A percentile compares a stretch with the other conserved stretches of the same genome.
These are phyloP conservation scores for Anser brachyrhynchus DNA, from an alignment of 2,113 vertebrate species.

Conservation along the genomic window DNA sequence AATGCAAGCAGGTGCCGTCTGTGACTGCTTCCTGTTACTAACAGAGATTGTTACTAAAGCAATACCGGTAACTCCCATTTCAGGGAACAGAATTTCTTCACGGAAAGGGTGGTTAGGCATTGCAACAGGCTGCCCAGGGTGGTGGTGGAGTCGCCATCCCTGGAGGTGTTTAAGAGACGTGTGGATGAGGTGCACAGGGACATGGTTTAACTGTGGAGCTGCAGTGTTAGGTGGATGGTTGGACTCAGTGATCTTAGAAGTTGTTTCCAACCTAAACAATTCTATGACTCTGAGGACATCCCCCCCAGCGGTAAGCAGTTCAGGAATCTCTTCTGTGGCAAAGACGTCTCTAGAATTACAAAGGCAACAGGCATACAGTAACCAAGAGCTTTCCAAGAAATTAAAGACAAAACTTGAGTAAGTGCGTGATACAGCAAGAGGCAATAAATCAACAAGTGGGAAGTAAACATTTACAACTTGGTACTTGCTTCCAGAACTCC, in stretches of 20 bases:
- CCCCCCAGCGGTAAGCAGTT: not conserved
- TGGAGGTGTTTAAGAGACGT: not conserved
- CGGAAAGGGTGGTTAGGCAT: not conserved
- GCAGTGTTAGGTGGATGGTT: not conserved
- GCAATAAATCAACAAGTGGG: not conserved
- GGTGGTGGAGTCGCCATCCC: not conserved
- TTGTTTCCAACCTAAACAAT: not conserved
- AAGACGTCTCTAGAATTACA: not conserved
- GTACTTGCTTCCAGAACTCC: constrained; percentile 28
- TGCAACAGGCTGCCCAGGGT: not conserved
- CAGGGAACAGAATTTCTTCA: not conserved
- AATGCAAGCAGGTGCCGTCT: not conserved
- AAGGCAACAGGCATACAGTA: not conserved
- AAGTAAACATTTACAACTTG: not conserved
- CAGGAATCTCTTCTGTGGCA: not conserved
- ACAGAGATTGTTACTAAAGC: not conserved
- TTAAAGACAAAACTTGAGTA: not conserved
- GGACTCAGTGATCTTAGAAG: not conserved
- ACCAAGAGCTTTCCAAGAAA: not conserved
- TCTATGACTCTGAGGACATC: not conserved
- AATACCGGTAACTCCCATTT: not conserved
- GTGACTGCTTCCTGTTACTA: not conserved
- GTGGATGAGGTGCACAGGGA: not conserved
- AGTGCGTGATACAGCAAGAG: not conserved
- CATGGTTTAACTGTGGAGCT: not conserved